Conservation (phyloP, 2,113 vertebrate genomes). For the Oryctolagus cuniculus region mOryCun1.1 NC_091442.1:86841501-86842000, state of each 20-base stretch:
- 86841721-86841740: background rate
- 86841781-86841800: background rate
- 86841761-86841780: background rate
- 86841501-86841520: no score
- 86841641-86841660: background rate
- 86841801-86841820: background rate
- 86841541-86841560: background rate
- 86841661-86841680: background rate
- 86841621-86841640: conserved; percentile 2
- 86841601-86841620: background rate
- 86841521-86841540: background rate
- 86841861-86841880: background rate
- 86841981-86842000: background rate
- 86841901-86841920: background rate
- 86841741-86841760: conserved; percentile 10
- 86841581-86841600: background rate
- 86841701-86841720: background rate
- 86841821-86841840: background rate
- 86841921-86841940: background rate
- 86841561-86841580: background rate
- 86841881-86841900: background rate
- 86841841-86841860: background rate
- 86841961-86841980: conserved; percentile 38
- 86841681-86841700: background rate
- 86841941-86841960: background rate